Conservation (phyloP, 2,888 invertebrate genomes). For the Rhagium mordax region DNA sequence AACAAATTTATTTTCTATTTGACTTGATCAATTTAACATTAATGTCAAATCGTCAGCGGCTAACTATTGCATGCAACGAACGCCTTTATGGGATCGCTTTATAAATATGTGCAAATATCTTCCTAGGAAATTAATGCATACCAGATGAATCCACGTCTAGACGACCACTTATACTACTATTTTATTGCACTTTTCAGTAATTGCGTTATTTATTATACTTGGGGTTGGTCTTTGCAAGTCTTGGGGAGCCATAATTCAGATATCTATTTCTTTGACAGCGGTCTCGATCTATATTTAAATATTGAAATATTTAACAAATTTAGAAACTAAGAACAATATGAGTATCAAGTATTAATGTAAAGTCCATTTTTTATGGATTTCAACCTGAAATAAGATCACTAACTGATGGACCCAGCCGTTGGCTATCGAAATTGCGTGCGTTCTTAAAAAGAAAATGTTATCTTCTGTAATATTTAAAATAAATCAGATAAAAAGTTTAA, state of each 20-base stretch:
- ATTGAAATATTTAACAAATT: background rate
- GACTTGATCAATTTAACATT: constrained; percentile 11
- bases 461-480: no score
- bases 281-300: background rate
- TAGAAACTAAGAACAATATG: no score
- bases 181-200: constrained; percentile 21
- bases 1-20: constrained; percentile 18
- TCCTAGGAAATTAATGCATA: constrained; percentile 24
- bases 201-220: constrained; percentile 22
- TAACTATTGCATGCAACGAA: background rate
- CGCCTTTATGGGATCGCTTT: background rate
- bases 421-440: no score
- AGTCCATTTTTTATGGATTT: no score
- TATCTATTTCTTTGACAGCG: background rate
- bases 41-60: constrained; percentile 2
- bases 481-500: no score
- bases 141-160: constrained; percentile 19
- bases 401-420: no score
- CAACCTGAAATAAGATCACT: no score
- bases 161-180: constrained; percentile 22
- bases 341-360: no score
- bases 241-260: background rate
- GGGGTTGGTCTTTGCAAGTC: background rate
- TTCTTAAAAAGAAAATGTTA: no score
- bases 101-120: constrained; percentile 24